Evolutionary conservation across 2,797 vertebrate species (phyloP), one percentile per base, ranked within the genome.

Genomic region (Choloepus didactylus): DNA sequence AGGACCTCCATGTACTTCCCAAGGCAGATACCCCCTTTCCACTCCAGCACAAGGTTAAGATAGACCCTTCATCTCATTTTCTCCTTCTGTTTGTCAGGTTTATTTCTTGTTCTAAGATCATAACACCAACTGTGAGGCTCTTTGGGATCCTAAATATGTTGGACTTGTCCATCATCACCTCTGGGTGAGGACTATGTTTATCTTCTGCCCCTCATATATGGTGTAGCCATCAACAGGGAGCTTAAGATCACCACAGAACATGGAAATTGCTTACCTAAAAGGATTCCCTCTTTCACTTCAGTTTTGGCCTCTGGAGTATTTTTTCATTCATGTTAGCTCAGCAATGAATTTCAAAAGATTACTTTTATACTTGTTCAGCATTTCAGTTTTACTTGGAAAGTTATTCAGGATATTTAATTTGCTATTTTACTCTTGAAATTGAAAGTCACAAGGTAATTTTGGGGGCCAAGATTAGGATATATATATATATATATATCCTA

Each of bases 331-430:
- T 27, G 16, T 77, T 87, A 72, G 6, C 15, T 56, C 8, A 85
- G 62, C 4, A 86, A 66, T 62, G 31, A 62, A 64, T 87, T 96
- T 79, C 4, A 72, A 60, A 86, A 60, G 21, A 67, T 86, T 76
- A 62, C 56, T 93, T 86, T 90, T 70, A 51, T 19, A 49, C 82
- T 59, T 86, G n/a, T 90, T 72, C 82, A 64, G 41, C 82, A n/a
- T 84, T 89, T 89, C 64, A 49, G 2, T 62, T 89, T 11, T 49
- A 49, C 6, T 49, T 49, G 59, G 44, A 77, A 64, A 16, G 7
- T 27, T 12, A 73, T 62, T 79, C 14, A 82, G 6, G 6, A 9
- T 49, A 31, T 77, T 93, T 77, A 89, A 19, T 66, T 5, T 94
- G 38, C 70, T 70, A 18, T 35, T 35, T 35, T 62, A 15, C 6